A percentile compares a stretch with the other conserved stretches of the same genome.
Conservation (phyloP, 2,888 invertebrate genomes). For the Dinocampus coccinellae region DNA sequence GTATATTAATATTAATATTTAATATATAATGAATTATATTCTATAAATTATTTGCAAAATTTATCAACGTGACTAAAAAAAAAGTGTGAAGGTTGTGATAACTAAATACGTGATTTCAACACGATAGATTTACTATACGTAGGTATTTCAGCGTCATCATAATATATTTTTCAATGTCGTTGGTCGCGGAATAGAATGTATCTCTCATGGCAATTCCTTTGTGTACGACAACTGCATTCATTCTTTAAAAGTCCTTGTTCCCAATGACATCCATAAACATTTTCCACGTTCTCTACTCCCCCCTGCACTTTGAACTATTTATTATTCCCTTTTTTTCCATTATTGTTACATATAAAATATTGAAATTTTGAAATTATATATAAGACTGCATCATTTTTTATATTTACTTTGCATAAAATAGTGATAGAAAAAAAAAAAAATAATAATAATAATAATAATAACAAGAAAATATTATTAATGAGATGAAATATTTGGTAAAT, state of each 20-base stretch:
- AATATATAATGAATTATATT: not conserved
- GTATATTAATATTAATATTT: not conserved
- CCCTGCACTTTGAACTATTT: constrained; percentile 23
- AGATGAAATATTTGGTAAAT: not conserved
- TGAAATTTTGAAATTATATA: too few species aligned
- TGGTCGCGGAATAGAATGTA: constrained; percentile 33
- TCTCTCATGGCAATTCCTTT: constrained; percentile 45
- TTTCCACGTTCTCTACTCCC: constrained; percentile 35
- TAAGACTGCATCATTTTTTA: not conserved
- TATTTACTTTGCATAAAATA: not conserved
- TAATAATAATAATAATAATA: not conserved
- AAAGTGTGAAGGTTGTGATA: not conserved
- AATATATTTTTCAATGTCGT: constrained; percentile 43
- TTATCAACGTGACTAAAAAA: not conserved
- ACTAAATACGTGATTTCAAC: not conserved
- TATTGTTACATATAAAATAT: too few species aligned
- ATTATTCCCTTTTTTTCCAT: constrained; percentile 18
- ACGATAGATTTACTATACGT: not conserved
- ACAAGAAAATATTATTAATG: not conserved
- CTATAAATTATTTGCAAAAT: not conserved
- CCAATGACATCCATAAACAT: constrained; percentile 55
- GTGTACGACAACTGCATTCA: constrained; percentile 43
- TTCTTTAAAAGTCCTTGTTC: constrained; percentile 55
- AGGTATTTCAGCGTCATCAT: constrained; percentile 24
- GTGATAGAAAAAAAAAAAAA: not conserved